Evolutionary conservation across 2,888 invertebrate species (phyloP), one percentile per base, ranked within the genome.

Genomic region (Thera obeliscata): DNA sequence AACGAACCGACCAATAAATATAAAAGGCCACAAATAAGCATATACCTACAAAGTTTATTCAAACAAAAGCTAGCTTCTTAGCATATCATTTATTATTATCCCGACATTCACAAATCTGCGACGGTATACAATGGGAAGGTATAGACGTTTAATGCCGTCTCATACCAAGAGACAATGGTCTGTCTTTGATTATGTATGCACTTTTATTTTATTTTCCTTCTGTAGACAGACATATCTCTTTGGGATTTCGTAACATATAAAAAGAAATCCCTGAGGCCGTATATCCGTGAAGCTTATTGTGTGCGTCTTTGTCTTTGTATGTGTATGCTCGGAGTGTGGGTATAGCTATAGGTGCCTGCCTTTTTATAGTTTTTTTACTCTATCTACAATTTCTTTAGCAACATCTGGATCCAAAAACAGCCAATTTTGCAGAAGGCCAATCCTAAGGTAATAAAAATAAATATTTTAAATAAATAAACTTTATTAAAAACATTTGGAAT

Each of bases 51-150:
- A 74, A 77, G 70, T 74, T 76, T 78, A 77, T 76, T 75, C 79
- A 80, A 76, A 80, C 78, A 77, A 79, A 77, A 73, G 74, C 71
- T 67, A 57, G 63, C 81, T 82, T 74, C 75, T 87, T 86, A 85
- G 84, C 88, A 88, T 89, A 87, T 87, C 81, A 86, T 88, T 89
- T 88, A 87, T 82, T 83, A 82, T 73, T 72, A 70, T 56, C 83
- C 80, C 81, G 78, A 76, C 74, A 77, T 76, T 79, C 84, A 84
- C 86, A 85, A 87, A 87, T 87, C 88, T 81, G 83, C 77, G 77
- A 78, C 78, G 73, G 80, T 78, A 83, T 83, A 88, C 84, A 85
- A 85, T 86, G 81, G 82, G 74, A 80, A 77, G 80, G 72, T 78
- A 78, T 79, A 74, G 74, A 71, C 75, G 69, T 72, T 77, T 76